Percentiles rank a stretch among this genome's conserved stretches.
Conservation (phyloP, 2,888 invertebrate genomes). For the Rhaphigaster nebulosa region DNA sequence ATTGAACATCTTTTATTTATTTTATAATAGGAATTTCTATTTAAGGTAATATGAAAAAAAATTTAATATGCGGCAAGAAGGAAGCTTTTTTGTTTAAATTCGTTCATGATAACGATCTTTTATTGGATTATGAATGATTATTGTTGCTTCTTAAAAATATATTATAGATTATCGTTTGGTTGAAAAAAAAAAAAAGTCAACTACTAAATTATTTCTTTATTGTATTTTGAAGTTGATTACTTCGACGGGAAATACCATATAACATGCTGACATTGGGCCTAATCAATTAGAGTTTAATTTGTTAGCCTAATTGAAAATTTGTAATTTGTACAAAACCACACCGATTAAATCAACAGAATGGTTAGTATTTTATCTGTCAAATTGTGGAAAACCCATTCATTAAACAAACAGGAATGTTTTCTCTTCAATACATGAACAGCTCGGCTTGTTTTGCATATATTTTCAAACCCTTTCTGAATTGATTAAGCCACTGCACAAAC, state of each 20-base stretch:
- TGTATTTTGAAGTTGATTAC: not conserved
- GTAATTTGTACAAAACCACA: not conserved
- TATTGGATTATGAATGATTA: too few species aligned
- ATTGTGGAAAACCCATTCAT: not conserved
- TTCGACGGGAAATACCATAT: not conserved
- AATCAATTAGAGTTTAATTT: not conserved
- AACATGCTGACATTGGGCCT: not conserved
- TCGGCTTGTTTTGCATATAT: not conserved
- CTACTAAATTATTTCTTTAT: not conserved
- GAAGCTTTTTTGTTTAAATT: too few species aligned
- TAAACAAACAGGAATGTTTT: not conserved
- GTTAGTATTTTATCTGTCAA: conserved; percentile 11
- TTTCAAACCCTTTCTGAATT: conserved; percentile 11
- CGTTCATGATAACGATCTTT: too few species aligned
- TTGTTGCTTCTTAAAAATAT: too few species aligned
- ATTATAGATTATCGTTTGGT: too few species aligned
- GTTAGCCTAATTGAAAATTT: not conserved
- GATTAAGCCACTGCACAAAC: not conserved
- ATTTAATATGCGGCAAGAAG: too few species aligned
- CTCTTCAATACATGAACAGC: not conserved
- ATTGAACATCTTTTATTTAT: too few species aligned
- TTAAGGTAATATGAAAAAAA: too few species aligned
- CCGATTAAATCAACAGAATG: not conserved
- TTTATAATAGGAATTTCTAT: too few species aligned
- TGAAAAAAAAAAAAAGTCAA: not conserved